Evolutionary conservation across 1,140 invertebrate genomes (phyloP).

Genomic region (Portunus trituberculatus): DNA sequence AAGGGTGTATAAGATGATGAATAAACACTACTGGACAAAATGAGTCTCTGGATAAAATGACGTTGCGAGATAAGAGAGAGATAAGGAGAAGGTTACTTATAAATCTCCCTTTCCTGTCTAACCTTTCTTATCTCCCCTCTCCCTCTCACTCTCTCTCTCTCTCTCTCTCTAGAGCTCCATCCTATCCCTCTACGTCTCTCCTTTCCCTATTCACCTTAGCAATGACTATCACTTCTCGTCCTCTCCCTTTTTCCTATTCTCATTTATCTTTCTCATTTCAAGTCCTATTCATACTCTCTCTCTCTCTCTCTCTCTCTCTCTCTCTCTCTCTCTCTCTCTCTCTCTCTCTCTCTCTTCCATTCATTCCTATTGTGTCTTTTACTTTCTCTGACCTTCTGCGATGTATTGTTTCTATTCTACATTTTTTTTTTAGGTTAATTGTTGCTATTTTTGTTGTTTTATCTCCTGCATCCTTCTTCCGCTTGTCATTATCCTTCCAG

Average conservation of each 20-base stretch:
- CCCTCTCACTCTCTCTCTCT: too few relatives aligned
- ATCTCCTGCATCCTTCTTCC: neutral
- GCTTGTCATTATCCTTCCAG: neutral
- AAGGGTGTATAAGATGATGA: neutral
- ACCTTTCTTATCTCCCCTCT: too few relatives aligned
- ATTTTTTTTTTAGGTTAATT: neutral
- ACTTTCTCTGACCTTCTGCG: slow-evolving; percentile 7
- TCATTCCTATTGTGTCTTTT: neutral
- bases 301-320: slow-evolving; percentile 53
- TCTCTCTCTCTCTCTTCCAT: slow-evolving; percentile 47
- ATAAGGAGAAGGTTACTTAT: neutral
- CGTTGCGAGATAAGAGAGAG: neutral
- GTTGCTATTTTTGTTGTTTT: neutral
- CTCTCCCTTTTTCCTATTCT: too few relatives aligned
- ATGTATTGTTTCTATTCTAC: neutral
- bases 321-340: slow-evolving; percentile 52
- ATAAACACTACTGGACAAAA: neutral
- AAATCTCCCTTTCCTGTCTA: neutral
- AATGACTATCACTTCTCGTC: too few relatives aligned
- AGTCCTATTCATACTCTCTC: neutral
- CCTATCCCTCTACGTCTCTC: neutral
- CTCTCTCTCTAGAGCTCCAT: slow-evolving; percentile 22
- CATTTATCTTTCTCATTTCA: neutral
- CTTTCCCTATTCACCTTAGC: too few relatives aligned
- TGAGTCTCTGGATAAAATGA: neutral